Evolutionary conservation across 2,888 invertebrate genomes (phyloP), one percentile per base, ranked within the genome.

Genomic region (Pristionchus arcanus): DNA sequence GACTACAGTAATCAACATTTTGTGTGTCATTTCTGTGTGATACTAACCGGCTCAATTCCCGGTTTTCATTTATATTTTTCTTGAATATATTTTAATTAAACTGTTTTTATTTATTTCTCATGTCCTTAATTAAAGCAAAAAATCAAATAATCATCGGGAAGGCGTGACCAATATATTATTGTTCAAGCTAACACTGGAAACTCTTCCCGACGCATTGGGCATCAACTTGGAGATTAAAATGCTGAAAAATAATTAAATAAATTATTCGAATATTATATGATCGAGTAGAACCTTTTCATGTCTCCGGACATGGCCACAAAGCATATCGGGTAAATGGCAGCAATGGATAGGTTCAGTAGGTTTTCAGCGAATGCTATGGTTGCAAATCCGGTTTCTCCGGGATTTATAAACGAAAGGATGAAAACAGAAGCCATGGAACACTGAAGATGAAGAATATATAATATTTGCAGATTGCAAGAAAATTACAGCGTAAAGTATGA

Each of bases 171-270:
- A 89, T 21, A 92, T 92, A 87, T 92, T 93, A 89, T 91, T 85
- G 25, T 91, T 91, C 37, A 93, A 88, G 16, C 92, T 90, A 81
- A 92, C 90, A 28, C 91, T 91, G 66, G 92, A 92, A 0, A 93
- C 91, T 19, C 92, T 74, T 11, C 87, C 87, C 2, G 68, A 55
- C 31, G 25, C 71, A 37, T n/a, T 89, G 19, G 59, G 89, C 28
- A 25, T 19, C 4, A 81, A 49, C 37, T 81, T 81, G 11, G 81
- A n/a, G 5, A 81, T 81, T 42, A 81, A 42, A 81, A 81, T 81
- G 28, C 81, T 81, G 81, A 13, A 81, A 77, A 13, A 77, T 1
- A 25, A 59, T 1, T 31, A 28, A 68, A 13, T 34, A 11, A 4
- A 25, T 74, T 34, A 42, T 42, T n/a, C n/a, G n/a, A n/a, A n/a